These are phyloP conservation scores for Agapostemon virescens DNA, from an alignment of 2,888 invertebrate species.

Conservation along the genomic window DNA sequence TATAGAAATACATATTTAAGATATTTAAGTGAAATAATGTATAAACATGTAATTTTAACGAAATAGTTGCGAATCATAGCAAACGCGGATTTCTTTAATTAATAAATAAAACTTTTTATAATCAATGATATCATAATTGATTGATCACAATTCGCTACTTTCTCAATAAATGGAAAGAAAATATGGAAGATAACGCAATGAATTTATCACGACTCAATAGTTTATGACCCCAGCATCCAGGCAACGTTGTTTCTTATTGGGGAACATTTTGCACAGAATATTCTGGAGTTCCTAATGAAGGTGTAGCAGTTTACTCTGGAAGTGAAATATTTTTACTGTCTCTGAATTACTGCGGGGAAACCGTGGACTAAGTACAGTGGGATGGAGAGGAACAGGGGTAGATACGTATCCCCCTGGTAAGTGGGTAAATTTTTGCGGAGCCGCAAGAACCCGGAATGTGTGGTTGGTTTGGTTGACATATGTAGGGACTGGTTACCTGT, in stretches of 20 bases:
- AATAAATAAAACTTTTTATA: no score
- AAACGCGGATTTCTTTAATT: no score
- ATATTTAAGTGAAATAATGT: not conserved
- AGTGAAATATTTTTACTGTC: slow-evolving; percentile 3
- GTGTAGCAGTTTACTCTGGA: not conserved
- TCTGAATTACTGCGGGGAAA: not conserved
- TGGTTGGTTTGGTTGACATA: not conserved
- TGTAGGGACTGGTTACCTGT: slow-evolving; percentile 18
- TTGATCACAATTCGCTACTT: not conserved
- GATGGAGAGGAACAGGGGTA: slow-evolving; percentile 2
- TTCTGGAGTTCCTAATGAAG: not conserved
- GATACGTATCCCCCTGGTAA: not conserved
- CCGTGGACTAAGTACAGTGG: not conserved
- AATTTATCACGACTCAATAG: not conserved
- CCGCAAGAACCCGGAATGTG: slow-evolving; percentile 18
- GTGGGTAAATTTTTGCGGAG: slow-evolving; percentile 19
- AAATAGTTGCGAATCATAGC: no score
- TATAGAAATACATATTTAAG: not conserved
- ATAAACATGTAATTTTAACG: not conserved
- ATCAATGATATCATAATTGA: no score
- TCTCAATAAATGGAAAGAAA: not conserved
- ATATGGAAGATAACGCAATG: not conserved
- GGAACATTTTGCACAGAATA: not conserved
- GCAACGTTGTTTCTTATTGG: not conserved
- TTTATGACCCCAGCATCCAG: no score